Conservation (phyloP, 2,113 vertebrate species). For the Xenopus borealis region DNA sequence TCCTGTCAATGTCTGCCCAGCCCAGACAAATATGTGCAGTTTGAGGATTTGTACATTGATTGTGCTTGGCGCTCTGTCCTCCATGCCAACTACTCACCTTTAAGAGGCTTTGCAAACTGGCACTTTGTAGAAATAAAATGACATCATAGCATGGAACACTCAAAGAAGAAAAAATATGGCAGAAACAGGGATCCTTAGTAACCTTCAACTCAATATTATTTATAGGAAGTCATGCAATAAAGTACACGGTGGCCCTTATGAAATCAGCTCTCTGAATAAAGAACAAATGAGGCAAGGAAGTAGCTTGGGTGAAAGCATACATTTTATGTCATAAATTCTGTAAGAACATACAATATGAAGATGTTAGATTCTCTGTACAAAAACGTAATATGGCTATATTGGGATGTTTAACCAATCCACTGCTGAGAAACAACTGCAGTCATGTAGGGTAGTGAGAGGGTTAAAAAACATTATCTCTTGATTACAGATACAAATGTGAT, state of each 20-base stretch:
- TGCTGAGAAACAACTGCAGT: not conserved
- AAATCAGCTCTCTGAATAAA: not conserved
- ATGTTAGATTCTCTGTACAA: conserved; percentile 58
- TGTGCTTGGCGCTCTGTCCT: not conserved
- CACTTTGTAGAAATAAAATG: not conserved
- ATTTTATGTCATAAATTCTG: conserved; percentile 59
- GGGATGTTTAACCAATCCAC: conserved; percentile 36
- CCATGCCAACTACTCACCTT: not conserved
- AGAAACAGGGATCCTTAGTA: not conserved
- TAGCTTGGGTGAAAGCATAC: conserved; percentile 55
- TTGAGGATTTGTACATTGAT: not conserved
- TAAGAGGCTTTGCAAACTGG: not conserved
- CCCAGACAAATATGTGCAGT: not conserved
- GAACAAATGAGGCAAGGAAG: conserved; percentile 48
- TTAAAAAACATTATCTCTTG: conserved; percentile 58
- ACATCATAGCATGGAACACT: not conserved
- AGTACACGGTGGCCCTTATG: not conserved
- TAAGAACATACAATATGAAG: conserved; percentile 57
- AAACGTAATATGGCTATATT: conserved; percentile 54
- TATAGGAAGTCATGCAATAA: not conserved
- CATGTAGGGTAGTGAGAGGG: conserved; percentile 16
- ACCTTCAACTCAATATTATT: not conserved
- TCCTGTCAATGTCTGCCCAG: not conserved
- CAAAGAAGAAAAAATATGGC: not conserved
- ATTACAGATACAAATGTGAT: conserved; percentile 62